Evolutionary conservation across 2,113 vertebrate genomes (phyloP), one percentile per base, ranked within the genome.

Genomic region (Pterocles burchelli): DNA sequence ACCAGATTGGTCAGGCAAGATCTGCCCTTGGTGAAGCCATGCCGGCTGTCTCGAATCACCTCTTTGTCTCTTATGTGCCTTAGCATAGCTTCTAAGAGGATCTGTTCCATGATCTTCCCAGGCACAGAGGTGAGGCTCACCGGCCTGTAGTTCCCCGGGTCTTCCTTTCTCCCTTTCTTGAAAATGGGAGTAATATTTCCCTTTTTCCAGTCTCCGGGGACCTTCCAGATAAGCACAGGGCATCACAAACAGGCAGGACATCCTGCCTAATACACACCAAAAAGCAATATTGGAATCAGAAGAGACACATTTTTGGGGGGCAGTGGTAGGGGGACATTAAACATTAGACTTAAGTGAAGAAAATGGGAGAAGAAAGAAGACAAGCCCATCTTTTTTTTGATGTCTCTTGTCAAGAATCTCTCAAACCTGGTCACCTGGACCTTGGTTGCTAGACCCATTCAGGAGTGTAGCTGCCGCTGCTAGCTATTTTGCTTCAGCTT

Each of bases 271-370:
- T 13, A 13, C 6, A 45, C 8, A 29, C 6, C 31, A 75, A 74
- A 85, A 70, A 65, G 4, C 9, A 55, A 14, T 19, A 12, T 3
- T 38, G 34, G 11, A 74, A 71, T 65, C 33, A 86, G 55, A 70
- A 78, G 41, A 55, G 11, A 49, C 2, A 6, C 3, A 1, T 41
- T 66, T 83, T 63, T 33, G 0, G 0, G 7, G 5, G 5, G 15
- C 11, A 45, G 15, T 4, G 1, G 5, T 3, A 2, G 1, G 4
- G 3, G 11, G 7, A 0, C 3, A 29, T 70, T 70, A 33, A 16
- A 18, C 5, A 34, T 54, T 29, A 54, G 25, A 52, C 26, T 43
- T 49, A 28, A 68, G n/a, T 25, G 1, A 67, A 46, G 15, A 81
- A n/a, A 81, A 80, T 33, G 6, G 2, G 21, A 57, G 12, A 48